phyloP scores from a whole-genome alignment of 2,113 vertebrate species.

The Rhadina sibilatrix region DNA sequence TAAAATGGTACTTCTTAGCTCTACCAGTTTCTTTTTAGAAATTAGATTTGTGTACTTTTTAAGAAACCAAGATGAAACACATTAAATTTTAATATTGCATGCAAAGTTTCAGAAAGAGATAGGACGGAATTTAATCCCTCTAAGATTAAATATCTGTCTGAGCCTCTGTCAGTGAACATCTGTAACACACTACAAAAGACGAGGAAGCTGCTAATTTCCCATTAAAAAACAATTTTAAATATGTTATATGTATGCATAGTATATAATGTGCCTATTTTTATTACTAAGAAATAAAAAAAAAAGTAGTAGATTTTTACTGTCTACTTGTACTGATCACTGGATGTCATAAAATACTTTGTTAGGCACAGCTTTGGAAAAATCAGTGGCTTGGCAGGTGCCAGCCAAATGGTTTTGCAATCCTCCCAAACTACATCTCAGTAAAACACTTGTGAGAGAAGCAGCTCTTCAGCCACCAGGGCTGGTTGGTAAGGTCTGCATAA shows the following conservation, averaged over 20 bases:
- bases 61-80: not conserved
- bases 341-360: not conserved
- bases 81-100: not conserved
- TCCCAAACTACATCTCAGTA: not conserved
- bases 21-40: not conserved
- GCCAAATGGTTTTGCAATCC: not conserved
- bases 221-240: not conserved
- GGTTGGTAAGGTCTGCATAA: not conserved
- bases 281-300: conserved; percentile 29
- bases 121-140: not conserved
- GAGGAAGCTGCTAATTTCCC: not conserved
- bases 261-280: not conserved
- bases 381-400: not conserved
- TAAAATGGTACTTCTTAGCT: not conserved
- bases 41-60: not conserved
- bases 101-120: not conserved
- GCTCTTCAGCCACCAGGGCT: not conserved
- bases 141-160: not conserved
- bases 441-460: not conserved
- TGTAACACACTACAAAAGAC: not conserved
- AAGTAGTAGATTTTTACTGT: not conserved
- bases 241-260: not conserved
- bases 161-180: not conserved
- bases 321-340: not conserved
- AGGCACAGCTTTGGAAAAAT: not conserved